Evolutionary conservation across 2,797 vertebrate genomes (phyloP), one percentile per base, ranked within the genome.

Genomic region (Acipenser oxyrinchus): DNA sequence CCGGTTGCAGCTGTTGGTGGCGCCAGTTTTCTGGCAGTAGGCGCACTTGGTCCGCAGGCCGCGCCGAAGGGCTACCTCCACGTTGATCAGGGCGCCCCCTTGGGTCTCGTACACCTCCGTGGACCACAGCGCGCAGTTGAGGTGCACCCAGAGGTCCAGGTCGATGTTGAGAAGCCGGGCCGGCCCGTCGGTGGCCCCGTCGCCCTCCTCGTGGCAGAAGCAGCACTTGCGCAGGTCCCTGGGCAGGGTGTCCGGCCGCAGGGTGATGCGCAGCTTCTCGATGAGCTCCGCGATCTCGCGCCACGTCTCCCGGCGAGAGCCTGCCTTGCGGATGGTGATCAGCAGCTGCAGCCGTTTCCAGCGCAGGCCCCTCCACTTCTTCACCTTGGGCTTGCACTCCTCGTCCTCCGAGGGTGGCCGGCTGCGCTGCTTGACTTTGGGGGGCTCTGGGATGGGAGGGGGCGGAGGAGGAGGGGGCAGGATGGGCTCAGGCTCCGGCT

Each of bases 51-150:
- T 98, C 66, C 96, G 89, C 68, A 98, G 78, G n/a, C 97, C 96
- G 0, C 97, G 93, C 64, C 97, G 93, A 75, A 99, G 80, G 0
- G 96, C 97, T 10, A 97, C 95, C 79, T 99, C 97, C 75, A 99
- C 97, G 0, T 99, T 99, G 80, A 99, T 98, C 7, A 99, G 81
- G 0, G 97, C 96, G 1, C 97, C 97, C 0, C 96, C 97, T 74
- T 99, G 97, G 0, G 97, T 99, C 86, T 99, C 97, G 0, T 99
- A 99, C 58, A 99, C 97, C 79, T 99, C 97, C 0, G 95, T 97
- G 78, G 96, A 99, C 97, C 97, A 99, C 72, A 99, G 87, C 12
- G 97, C 97, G 3, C 97, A 99, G 82, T 99, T 99, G 23, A 99
- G 94, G 78, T 99, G 97, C 69, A 98, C 97, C 97, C 97, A 99